Conservation (phyloP, 2,797 vertebrate species). For the Chrysolophus pictus region DNA sequence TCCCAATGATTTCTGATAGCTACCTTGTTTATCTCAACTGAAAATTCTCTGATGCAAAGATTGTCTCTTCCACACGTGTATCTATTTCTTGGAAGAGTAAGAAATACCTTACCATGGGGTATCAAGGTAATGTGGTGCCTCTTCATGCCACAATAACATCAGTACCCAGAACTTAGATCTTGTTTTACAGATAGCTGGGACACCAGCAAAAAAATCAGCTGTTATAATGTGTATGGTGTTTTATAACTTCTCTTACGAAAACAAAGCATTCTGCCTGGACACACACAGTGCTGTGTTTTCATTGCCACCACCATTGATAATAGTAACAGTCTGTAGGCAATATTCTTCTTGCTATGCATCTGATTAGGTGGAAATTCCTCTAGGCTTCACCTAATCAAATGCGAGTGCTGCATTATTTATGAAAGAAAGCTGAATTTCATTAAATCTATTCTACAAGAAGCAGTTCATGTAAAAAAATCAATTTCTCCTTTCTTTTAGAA, state of each 20-base stretch:
- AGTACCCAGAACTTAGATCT: background rate
- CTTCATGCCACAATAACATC: background rate
- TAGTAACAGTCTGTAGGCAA: constrained; percentile 54
- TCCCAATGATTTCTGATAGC: background rate
- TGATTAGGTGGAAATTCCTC: constrained; percentile 70
- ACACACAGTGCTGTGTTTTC: background rate
- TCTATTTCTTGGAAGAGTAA: background rate
- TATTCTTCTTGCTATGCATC: constrained; percentile 44
- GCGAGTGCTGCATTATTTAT: constrained; percentile 77
- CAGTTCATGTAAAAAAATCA: constrained; percentile 3
- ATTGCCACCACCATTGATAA: constrained; percentile 25
- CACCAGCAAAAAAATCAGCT: background rate
- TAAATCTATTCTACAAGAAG: constrained; percentile 58
- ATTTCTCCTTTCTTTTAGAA: constrained; percentile 41
- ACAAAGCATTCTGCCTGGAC: background rate
- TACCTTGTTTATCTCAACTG: background rate
- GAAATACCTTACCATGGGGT: background rate
- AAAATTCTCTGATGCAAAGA: background rate
- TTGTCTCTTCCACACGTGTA: background rate
- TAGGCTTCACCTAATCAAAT: constrained; percentile 64
- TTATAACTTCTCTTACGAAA: constrained; percentile 1
- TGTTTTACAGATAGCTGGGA: background rate
- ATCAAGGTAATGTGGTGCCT: background rate
- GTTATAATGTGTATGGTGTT: background rate
- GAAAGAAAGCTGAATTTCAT: constrained; percentile 75